Evolutionary conservation across 2,797 vertebrate species (phyloP).

Genomic region (Propithecus perrieri): DNA sequence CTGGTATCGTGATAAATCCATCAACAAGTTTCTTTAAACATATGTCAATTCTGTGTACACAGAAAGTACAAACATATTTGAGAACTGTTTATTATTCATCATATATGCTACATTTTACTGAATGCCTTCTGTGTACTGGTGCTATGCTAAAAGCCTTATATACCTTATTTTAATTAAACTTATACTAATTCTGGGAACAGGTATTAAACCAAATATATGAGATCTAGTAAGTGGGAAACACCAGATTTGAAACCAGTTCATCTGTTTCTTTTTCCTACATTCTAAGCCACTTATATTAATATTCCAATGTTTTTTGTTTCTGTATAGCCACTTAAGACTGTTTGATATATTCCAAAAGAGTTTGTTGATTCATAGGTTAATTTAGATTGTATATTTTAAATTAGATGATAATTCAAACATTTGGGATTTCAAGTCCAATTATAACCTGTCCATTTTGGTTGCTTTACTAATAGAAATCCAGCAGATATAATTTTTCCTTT

Average conservation of each 20-base stretch:
- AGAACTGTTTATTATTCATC: conserved; percentile 50
- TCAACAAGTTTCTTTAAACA: conserved; percentile 50
- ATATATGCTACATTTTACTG: neutral
- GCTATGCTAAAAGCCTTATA: neutral
- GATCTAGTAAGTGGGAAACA: neutral
- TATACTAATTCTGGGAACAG: neutral
- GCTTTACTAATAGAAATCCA: neutral
- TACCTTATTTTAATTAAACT: neutral
- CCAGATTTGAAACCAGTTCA: neutral
- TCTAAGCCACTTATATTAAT: neutral
- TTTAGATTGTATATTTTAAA: neutral
- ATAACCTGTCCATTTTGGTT: neutral
- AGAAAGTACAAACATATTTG: neutral
- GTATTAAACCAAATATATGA: neutral
- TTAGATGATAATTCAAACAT: conserved; percentile 7
- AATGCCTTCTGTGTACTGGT: neutral
- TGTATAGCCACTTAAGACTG: neutral
- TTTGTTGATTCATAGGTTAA: neutral
- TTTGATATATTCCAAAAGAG: neutral
- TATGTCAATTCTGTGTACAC: conserved; percentile 1
- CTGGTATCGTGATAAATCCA: neutral
- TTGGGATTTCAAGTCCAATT: neutral
- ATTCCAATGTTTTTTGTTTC: neutral
- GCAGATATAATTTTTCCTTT: neutral
- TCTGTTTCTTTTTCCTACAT: neutral